These are phyloP conservation scores for Zosterops pallidus DNA, from an alignment of 2,113 vertebrate species.

Conservation along the genomic window DNA sequence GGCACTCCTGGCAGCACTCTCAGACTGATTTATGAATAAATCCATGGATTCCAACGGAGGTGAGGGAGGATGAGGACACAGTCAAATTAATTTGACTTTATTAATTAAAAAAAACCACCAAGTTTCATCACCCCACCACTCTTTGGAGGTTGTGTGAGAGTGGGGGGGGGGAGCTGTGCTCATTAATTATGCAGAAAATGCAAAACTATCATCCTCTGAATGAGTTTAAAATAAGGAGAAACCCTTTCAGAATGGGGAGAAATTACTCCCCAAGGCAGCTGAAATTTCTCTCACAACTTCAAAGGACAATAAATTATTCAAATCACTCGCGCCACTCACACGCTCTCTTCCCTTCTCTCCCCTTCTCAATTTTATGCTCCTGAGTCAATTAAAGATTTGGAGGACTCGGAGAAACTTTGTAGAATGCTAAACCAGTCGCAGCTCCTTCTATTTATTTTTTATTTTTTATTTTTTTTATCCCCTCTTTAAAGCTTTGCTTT, in stretches of 20 bases:
- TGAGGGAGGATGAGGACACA: conserved; percentile 4
- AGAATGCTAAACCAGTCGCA: conserved; percentile 53
- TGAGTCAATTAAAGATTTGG: conserved; percentile 69
- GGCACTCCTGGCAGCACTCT: background rate
- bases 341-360: conserved; percentile 7
- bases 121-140: conserved; percentile 22
- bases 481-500: conserved; percentile 5
- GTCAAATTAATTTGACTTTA: conserved; percentile 55
- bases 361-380: conserved; percentile 61
- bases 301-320: conserved; percentile 87
- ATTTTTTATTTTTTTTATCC: no score
- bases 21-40: conserved; percentile 12
- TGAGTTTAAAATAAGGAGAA: conserved; percentile 64
- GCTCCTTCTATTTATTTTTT: conserved; percentile 1
- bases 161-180: background rate
- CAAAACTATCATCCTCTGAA: conserved; percentile 58
- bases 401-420: conserved; percentile 52
- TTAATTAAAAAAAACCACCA: conserved; percentile 63
- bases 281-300: conserved; percentile 78
- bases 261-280: conserved; percentile 72
- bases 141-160: background rate
- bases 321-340: conserved; percentile 68
- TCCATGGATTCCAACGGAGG: background rate
- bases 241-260: conserved; percentile 66
- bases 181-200: conserved; percentile 70